phyloP scores from a whole-genome alignment of 2,797 vertebrate species.

The Anniella stebbinsi region DNA sequence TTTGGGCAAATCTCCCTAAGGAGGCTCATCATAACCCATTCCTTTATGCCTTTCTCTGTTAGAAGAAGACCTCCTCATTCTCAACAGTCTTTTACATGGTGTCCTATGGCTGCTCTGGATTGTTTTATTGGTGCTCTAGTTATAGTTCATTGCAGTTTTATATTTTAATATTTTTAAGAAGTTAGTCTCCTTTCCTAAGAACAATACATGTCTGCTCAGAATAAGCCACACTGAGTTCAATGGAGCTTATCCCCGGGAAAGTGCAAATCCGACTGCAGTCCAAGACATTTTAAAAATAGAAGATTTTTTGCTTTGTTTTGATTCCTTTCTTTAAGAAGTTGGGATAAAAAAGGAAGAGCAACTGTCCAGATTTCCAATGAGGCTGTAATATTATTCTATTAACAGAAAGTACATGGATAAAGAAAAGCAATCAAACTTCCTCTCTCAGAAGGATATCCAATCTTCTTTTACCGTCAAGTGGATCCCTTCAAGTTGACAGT shows the following conservation, averaged over 20 bases:
- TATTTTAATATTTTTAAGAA: background rate
- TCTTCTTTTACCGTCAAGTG: constrained; percentile 57
- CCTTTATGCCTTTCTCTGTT: background rate
- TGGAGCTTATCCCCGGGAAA: too few species aligned
- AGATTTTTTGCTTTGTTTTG: background rate
- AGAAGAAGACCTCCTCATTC: background rate
- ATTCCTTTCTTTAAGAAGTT: constrained; percentile 6
- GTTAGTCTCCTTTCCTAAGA: background rate
- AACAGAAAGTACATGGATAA: constrained; percentile 58
- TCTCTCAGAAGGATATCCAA: constrained; percentile 58
- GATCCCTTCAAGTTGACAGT: too few species aligned
- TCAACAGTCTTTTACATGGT: background rate
- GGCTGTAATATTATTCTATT: constrained; percentile 52
- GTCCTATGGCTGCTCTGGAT: too few species aligned
- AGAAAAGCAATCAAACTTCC: constrained; percentile 52
- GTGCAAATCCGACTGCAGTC: background rate
- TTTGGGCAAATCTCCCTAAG: background rate
- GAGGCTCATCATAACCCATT: background rate
- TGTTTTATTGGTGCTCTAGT: background rate
- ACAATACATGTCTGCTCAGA: background rate
- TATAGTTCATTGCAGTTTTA: background rate
- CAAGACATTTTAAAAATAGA: background rate
- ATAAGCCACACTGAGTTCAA: background rate
- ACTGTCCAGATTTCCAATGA: constrained; percentile 34
- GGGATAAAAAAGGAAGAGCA: background rate